phyloP scores from a whole-genome alignment of 2,797 vertebrate genomes.

The Poeciliopsis infans region DNA sequence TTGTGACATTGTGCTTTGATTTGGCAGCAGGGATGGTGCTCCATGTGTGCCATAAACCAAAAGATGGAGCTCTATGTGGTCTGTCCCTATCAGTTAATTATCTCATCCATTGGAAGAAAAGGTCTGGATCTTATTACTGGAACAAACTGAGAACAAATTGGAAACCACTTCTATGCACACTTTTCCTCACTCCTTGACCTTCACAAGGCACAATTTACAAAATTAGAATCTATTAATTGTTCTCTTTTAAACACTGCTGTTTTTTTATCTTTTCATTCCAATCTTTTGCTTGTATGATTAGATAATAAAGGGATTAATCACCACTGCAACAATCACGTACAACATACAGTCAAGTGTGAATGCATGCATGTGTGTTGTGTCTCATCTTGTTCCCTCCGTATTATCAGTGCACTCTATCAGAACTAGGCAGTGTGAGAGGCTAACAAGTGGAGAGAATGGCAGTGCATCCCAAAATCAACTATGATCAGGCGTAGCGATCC shows the following conservation, averaged over 20 bases:
- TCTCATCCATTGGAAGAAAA: slow-evolving; percentile 77
- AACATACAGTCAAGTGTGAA: slow-evolving; percentile 16
- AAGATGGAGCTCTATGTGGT: slow-evolving; percentile 57
- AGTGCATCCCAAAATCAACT: slow-evolving; percentile 81
- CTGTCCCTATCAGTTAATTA: slow-evolving; percentile 84
- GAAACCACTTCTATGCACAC: slow-evolving; percentile 69
- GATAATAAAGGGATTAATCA: slow-evolving; percentile 74
- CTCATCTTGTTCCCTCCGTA: slow-evolving; percentile 47
- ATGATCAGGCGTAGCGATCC: slow-evolving; percentile 80
- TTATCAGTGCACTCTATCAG: slow-evolving; percentile 77
- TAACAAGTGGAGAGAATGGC: slow-evolving; percentile 81
- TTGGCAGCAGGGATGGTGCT: slow-evolving; percentile 50
- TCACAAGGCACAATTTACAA: slow-evolving; percentile 66
- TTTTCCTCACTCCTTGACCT: slow-evolving; percentile 59
- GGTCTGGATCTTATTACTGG: slow-evolving; percentile 83
- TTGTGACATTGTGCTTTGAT: slow-evolving; percentile 58
- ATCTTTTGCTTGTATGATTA: slow-evolving; percentile 67
- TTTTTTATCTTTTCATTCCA: slow-evolving; percentile 43
- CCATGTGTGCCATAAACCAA: slow-evolving; percentile 71
- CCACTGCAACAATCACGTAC: slow-evolving; percentile 59
- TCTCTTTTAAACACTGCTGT: slow-evolving; percentile 60
- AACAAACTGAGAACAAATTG: slow-evolving; percentile 87
- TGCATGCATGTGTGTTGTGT: slow-evolving; percentile 25
- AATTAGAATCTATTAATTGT: slow-evolving; percentile 76
- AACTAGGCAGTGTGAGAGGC: slow-evolving; percentile 65